phyloP scores from a whole-genome alignment of 2,888 invertebrate species.

The Ephialtes manifestator region DNA sequence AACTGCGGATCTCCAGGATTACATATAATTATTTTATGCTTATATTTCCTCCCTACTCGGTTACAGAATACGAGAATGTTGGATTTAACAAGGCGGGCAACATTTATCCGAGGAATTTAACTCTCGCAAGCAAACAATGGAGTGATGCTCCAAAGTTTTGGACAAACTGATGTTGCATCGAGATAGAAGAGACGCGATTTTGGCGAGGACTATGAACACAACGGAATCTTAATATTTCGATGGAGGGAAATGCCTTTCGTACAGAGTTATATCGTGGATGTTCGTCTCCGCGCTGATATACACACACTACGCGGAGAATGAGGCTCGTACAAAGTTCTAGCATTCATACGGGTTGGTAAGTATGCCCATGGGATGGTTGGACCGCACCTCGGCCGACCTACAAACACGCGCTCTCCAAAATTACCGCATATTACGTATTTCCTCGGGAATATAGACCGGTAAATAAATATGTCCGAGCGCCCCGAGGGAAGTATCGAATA shows the following conservation, averaged over 20 bases:
- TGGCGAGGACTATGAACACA: neutral
- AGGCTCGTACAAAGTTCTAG: slow-evolving; percentile 4
- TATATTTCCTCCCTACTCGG: neutral
- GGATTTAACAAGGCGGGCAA: neutral
- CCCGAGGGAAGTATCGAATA: neutral
- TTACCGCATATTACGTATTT: slow-evolving; percentile 4
- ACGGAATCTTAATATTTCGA: slow-evolving; percentile 53
- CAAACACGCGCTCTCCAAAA: neutral
- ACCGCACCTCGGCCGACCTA: neutral
- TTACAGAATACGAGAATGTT: neutral
- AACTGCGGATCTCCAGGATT: no score
- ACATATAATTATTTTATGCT: neutral
- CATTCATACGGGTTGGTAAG: slow-evolving; percentile 34
- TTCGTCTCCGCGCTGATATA: neutral
- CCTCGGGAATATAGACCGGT: neutral
- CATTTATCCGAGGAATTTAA: slow-evolving; percentile 26
- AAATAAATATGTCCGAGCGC: neutral
- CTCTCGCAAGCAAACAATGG: slow-evolving; percentile 35
- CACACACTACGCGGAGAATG: neutral
- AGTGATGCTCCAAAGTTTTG: slow-evolving; percentile 12
- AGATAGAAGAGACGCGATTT: neutral
- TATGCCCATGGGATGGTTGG: slow-evolving; percentile 28
- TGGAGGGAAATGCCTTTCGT: slow-evolving; percentile 34
- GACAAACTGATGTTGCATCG: neutral
- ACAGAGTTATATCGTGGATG: neutral